Conservation (phyloP, 2,113 vertebrate genomes). For the Nerophis lumbriciformis region DNA sequence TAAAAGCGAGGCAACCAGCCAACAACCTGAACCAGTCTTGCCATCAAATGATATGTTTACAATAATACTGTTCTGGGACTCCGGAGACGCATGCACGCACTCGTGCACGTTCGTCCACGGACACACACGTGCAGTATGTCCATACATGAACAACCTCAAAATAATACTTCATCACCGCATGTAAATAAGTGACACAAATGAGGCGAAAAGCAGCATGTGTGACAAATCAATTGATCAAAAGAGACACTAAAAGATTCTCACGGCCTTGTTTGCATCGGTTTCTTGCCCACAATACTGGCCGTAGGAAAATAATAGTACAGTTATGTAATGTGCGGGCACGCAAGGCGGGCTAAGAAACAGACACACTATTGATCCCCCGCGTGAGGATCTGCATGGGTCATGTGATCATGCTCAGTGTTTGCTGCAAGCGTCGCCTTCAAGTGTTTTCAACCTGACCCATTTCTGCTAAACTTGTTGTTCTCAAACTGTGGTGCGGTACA, state of each 20-base stretch:
- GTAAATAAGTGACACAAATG: conserved; percentile 36
- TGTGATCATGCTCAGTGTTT: conserved; percentile 26
- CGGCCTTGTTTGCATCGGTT: conserved; percentile 58
- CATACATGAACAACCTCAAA: conserved; percentile 32
- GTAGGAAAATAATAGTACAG: conserved; percentile 45
- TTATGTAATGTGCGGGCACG: conserved; percentile 46
- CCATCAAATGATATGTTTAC: conserved; percentile 78
- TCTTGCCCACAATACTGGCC: neutral
- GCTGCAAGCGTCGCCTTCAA: conserved; percentile 10
- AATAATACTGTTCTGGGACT: conserved; percentile 72
- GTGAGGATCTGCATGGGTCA: conserved; percentile 40
- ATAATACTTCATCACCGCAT: conserved; percentile 29
- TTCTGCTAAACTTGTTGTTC: neutral
- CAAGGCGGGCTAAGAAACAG: conserved; percentile 34
- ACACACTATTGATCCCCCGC: conserved; percentile 28
- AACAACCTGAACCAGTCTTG: conserved; percentile 75
- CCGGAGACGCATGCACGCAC: conserved; percentile 52
- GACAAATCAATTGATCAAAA: conserved; percentile 39
- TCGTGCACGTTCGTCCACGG: conserved; percentile 18
- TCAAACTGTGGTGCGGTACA: too few relatives aligned
- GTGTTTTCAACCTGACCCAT: conserved; percentile 8
- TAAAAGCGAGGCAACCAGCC: conserved; percentile 72
- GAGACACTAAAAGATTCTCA: conserved; percentile 44
- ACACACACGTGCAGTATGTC: conserved; percentile 12
- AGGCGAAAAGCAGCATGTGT: conserved; percentile 7